phyloP scores from a whole-genome alignment of 1,140 invertebrate genomes.

The Drosophila bocqueti region DNA sequence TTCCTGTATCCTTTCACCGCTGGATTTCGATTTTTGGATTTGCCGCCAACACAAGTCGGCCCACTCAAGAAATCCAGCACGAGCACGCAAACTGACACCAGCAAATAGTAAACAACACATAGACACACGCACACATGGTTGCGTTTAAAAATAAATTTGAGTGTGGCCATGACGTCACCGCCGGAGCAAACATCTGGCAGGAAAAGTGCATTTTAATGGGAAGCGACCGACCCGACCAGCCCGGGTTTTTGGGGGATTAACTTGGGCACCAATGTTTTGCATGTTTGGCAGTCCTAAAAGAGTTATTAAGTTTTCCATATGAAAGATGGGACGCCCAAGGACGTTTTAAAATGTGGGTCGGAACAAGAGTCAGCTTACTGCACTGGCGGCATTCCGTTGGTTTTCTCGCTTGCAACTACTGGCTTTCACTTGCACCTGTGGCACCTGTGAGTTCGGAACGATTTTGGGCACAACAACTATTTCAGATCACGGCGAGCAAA shows the following conservation, averaged over 20 bases:
- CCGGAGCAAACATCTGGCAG: slow-evolving; percentile 72
- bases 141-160: slow-evolving; percentile 75
- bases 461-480: slow-evolving; percentile 34
- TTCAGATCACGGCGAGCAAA: slow-evolving; percentile 56
- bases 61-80: slow-evolving; percentile 14
- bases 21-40: slow-evolving; percentile 14
- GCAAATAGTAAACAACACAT: slow-evolving; percentile 55
- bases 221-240: not conserved
- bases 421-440: slow-evolving; percentile 76
- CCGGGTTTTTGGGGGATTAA: slow-evolving; percentile 1
- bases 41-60: slow-evolving; percentile 33
- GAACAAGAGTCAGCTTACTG: slow-evolving; percentile 63
- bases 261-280: slow-evolving; percentile 15
- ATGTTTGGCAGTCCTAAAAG: slow-evolving; percentile 19
- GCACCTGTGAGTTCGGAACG: slow-evolving; percentile 29
- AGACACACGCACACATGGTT: slow-evolving; percentile 14
- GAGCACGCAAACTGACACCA: slow-evolving; percentile 18
- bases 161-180: slow-evolving; percentile 71
- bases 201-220: slow-evolving; percentile 60
- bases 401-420: slow-evolving; percentile 35
- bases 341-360: slow-evolving; percentile 30
- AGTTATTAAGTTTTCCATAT: slow-evolving; percentile 2
- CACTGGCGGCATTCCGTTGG: slow-evolving; percentile 66
- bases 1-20: not conserved
- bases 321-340: slow-evolving; percentile 26